These are phyloP conservation scores for Arion vulgaris DNA, from an alignment of 1,140 invertebrate species.

Conservation along the genomic window DNA sequence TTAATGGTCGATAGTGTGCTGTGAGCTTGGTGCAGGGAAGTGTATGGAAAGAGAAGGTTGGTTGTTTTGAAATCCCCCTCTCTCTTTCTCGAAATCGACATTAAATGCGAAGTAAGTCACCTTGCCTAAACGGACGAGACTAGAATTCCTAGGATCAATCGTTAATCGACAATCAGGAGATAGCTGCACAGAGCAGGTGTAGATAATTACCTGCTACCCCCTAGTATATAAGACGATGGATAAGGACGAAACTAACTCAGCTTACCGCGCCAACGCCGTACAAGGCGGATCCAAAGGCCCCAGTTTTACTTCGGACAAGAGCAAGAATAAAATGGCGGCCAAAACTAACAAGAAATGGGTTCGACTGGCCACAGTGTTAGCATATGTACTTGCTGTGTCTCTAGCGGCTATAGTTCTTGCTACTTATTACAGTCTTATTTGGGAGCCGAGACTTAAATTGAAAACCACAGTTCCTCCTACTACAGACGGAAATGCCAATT, in stretches of 20 bases:
- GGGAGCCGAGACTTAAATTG: constrained; percentile 83
- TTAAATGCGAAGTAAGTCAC: background rate
- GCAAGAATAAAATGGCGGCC: constrained; percentile 68
- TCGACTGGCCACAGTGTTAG: constrained; percentile 93
- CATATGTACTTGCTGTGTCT: constrained; percentile 95
- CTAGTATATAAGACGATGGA: constrained; percentile 51
- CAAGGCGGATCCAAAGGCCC: constrained; percentile 57
- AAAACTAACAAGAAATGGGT: constrained; percentile 76
- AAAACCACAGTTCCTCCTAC: background rate
- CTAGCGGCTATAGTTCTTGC: constrained; percentile 94
- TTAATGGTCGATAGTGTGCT: constrained; percentile 2
- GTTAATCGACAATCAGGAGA: background rate
- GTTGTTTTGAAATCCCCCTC: background rate
- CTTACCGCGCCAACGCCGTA: constrained; percentile 52
- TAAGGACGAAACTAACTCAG: constrained; percentile 57
- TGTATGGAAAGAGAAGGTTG: background rate
- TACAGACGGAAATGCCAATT: background rate
- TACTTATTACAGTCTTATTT: constrained; percentile 95
- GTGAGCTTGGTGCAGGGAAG: background rate
- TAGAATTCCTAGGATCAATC: background rate
- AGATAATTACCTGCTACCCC: constrained; percentile 19
- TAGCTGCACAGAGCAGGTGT: constrained; percentile 9
- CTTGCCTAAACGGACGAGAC: background rate
- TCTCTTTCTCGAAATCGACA: background rate
- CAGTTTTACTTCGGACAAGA: constrained; percentile 53